phyloP scores from a whole-genome alignment of 2,113 vertebrate species.

The Setophaga petechia region DNA sequence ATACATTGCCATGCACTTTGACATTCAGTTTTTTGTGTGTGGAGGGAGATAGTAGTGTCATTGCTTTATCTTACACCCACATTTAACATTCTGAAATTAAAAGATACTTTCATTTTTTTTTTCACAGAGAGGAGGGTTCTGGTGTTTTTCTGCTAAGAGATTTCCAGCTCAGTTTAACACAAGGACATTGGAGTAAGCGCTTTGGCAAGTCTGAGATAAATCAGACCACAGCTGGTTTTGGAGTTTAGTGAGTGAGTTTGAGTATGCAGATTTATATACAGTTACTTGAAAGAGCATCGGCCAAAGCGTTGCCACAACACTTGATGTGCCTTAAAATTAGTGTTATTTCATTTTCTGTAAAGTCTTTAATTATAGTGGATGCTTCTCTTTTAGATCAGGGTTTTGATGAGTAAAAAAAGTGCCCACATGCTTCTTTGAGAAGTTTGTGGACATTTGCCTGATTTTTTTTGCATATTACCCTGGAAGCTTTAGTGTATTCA shows the following conservation, averaged over 20 bases:
- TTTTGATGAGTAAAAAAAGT: not conserved
- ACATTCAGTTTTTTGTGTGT: not conserved
- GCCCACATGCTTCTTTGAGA: not conserved
- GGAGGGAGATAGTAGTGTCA: not conserved
- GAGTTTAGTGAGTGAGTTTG: conserved; percentile 1
- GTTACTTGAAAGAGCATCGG: not conserved
- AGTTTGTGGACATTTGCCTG: not conserved
- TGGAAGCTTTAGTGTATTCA: not conserved
- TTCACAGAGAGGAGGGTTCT: not conserved
- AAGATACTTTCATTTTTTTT: not conserved
- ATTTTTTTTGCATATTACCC: not conserved
- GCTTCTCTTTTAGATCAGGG: not conserved
- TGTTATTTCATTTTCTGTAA: not conserved
- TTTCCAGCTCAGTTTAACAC: not conserved
- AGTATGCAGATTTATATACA: not conserved
- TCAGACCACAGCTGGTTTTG: not conserved
- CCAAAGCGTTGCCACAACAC: not conserved
- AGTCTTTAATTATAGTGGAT: not conserved
- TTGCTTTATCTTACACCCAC: conserved; percentile 25
- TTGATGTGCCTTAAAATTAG: not conserved
- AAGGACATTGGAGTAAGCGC: not conserved
- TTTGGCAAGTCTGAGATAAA: not conserved
- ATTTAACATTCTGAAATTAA: not conserved
- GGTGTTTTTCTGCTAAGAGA: not conserved
- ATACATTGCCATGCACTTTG: not conserved